Base-by-base conservation (phyloP, 2,113 vertebrate species). In the Anolis carolinensis region DNA sequence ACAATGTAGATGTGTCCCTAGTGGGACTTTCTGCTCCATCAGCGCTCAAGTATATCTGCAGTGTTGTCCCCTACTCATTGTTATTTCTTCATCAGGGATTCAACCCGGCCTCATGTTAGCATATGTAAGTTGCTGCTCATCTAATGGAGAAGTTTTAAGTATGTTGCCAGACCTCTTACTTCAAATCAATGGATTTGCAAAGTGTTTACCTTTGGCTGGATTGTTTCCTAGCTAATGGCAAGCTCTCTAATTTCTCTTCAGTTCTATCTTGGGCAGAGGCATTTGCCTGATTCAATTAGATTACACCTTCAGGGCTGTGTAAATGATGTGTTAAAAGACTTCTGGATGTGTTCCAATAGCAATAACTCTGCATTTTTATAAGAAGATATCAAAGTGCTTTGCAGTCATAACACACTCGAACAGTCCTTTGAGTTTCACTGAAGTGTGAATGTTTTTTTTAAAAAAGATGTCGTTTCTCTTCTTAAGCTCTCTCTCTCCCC, bases 321-420 rank as follows among this genome's bases (percentile, higher is more conserved):
- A 67, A 67, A 68, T n/a, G 14, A 68, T 48, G 79, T 68, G 63
- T 48, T 67, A 81, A 68, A 81, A 68, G 79, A 48, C 32, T 68
- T 48, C 14, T 81, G 79, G 63, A 81, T 68, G 67, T 44, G 36
- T 32, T 81, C 79, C 79, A 81, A 67, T 18, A 81, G 62, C 36
- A 81, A 67, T 81, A 65, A 81, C 10, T 81, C 25, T 67, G 5
- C 34, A 79, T 79, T 79, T 67, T 81, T 30, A 67, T 39, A 44
- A 67, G 79, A 65, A 67, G 36, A 65, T 67, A 10, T 67, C 79
- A 65, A 81, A 81, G 36, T 67, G 59, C 62, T 81, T 67, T 63
- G 50, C 77, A 62, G 20, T 34, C 76, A 52, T 59, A 16, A n/a
- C 76, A 34, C 50, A 23, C 30, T 21, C 30, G 50, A 78, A 55